Base-by-base conservation (phyloP, 2,797 vertebrate genomes). In the Sandelia bainsii region DNA sequence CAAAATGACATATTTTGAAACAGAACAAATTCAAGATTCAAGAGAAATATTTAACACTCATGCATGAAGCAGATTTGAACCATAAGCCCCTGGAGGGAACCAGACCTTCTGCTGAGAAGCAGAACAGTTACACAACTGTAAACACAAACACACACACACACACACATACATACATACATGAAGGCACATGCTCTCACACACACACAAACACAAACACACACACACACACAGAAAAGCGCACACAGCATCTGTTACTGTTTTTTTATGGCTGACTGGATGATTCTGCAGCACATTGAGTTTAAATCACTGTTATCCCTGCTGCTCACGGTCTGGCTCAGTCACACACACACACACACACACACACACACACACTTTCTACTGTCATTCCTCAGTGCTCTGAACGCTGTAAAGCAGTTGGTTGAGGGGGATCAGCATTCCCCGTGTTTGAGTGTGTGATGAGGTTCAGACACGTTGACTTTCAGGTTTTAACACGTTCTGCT, bases 201-300 rank as follows among this genome's bases (percentile, higher is more conserved):
- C 27, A 51, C 17, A 51, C 20, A 50, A n/a, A 57, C 14, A 56
- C 61, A 19, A 22, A 56, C 14, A 57, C 44, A 44, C 16, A 49
- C 7, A 42, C 72, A 57, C 10, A 23, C 27, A 51, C 17, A 51
- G 10, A 50, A n/a, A 62, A 10, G 53, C 32, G 44, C 46, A 63
- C 20, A 23, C 8, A 52, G 37, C 73, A 80, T 75, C 81, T 79
- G 76, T 62, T 23, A 27, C 8, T 62, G 63, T 56, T 69, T 72
- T 71, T 58, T 29, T 37, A 52, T 32, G 46, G 61, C 37, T 72
- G 63, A 69, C 56, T 60, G 19, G 20, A 46, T 53, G 58, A 66
- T 48, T 70, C 22, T 22, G 59, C 25, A 53, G 20, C 62, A 71
- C 73, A 63, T 44, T 48, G 42, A 58, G 45, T 66, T 75, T 59